Evolutionary conservation across 2,113 vertebrate species (phyloP).

Genomic region (Xiphophorus couchianus): DNA sequence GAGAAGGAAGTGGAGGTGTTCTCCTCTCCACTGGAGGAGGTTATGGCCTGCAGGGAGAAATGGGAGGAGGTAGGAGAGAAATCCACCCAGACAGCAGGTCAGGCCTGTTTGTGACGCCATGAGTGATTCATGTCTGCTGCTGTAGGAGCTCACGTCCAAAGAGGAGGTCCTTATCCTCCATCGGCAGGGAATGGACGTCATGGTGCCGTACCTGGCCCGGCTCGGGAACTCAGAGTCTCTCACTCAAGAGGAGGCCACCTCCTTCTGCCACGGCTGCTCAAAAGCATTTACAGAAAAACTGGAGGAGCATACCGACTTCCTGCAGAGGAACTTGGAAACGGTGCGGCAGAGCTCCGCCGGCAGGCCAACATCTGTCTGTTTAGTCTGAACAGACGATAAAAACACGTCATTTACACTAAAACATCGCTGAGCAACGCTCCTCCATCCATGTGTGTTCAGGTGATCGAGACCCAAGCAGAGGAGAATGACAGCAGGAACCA

Average conservation of each 20-base stretch:
- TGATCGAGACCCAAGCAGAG: too few species aligned
- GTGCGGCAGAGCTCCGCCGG: constrained; percentile 56
- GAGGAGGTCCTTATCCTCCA: constrained; percentile 72
- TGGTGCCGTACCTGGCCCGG: constrained; percentile 80
- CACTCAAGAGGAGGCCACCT: constrained; percentile 64
- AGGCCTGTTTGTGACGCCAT: too few species aligned
- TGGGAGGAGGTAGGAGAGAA: too few species aligned
- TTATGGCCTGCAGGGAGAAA: too few species aligned
- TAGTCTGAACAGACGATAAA: too few species aligned
- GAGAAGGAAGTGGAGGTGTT: constrained; percentile 69
- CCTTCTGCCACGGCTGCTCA: constrained; percentile 78
- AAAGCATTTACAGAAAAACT: constrained; percentile 75
- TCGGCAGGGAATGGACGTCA: constrained; percentile 79
- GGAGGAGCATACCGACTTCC: constrained; percentile 77
- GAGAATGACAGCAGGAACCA: too few species aligned
- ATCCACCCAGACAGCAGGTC: too few species aligned
- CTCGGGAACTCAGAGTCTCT: constrained; percentile 57
- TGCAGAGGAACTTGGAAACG: constrained; percentile 83
- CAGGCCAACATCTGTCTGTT: too few species aligned
- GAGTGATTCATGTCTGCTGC: background rate
- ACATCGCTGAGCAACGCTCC: too few species aligned
- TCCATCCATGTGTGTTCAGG: too few species aligned
- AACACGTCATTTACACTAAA: too few species aligned
- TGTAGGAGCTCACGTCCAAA: constrained; percentile 67
- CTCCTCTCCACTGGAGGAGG: background rate